These are phyloP conservation scores for Ectemnius cavifrons DNA, from an alignment of 2,888 invertebrate genomes.

Conservation along the genomic window DNA sequence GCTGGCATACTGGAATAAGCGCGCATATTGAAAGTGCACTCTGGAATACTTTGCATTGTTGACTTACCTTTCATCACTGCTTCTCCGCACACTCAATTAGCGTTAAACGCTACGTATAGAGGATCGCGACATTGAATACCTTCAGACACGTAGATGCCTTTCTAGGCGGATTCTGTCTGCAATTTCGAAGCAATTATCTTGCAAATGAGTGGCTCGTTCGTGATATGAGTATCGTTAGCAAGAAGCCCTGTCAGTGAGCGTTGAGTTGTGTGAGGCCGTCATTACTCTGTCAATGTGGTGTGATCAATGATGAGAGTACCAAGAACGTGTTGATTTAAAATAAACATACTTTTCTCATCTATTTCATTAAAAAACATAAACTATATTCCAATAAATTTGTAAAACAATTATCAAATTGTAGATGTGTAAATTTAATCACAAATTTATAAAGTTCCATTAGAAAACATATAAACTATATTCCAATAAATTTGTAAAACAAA, in stretches of 20 bases:
- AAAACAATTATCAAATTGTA: too few relatives aligned
- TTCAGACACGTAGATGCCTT: neutral
- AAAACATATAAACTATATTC: too few relatives aligned
- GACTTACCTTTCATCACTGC: neutral
- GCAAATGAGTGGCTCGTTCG: neutral
- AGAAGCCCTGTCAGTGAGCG: neutral
- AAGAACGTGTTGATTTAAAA: neutral
- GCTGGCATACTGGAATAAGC: constrained; percentile 2
- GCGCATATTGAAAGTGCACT: constrained; percentile 13
- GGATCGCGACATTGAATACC: neutral
- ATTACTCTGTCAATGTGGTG: neutral
- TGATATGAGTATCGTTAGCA: neutral
- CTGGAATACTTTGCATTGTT: constrained; percentile 1
- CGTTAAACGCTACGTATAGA: neutral
- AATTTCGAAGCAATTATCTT: constrained; percentile 2
- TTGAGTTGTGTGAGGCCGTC: neutral
- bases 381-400: too few relatives aligned
- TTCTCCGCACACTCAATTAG: neutral
- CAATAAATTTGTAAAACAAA: too few relatives aligned
- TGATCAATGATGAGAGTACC: neutral
- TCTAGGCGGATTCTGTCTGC: constrained; percentile 1
- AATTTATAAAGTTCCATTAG: too few relatives aligned
- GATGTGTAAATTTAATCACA: too few relatives aligned
- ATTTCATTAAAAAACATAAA: too few relatives aligned
- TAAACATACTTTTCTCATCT: too few relatives aligned